These are phyloP conservation scores for Trinorchestia longiramus DNA, from an alignment of 1,140 invertebrate species.

Conservation along the genomic window DNA sequence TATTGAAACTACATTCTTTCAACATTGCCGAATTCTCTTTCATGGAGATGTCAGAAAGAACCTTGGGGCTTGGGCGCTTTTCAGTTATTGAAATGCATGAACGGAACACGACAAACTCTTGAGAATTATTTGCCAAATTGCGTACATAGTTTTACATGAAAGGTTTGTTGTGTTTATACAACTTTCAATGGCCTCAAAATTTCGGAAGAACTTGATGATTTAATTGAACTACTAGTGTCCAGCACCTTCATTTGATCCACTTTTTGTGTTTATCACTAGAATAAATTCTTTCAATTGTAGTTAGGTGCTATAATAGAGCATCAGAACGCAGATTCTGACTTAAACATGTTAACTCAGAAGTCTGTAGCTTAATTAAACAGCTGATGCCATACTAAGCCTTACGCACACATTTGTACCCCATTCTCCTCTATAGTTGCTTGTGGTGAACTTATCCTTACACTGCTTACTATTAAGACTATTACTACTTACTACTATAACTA, in stretches of 20 bases:
- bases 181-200: neutral
- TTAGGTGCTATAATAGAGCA: neutral
- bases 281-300: neutral
- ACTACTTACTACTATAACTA: too few relatives aligned
- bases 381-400: neutral
- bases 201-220: neutral
- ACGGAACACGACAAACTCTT: neutral
- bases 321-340: neutral
- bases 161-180: neutral
- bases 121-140: neutral
- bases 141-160: neutral
- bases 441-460: too few relatives aligned
- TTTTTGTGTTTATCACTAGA: neutral
- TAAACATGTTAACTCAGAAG: neutral
- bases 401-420: neutral
- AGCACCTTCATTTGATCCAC: neutral
- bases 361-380: neutral
- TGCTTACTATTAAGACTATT: too few relatives aligned
- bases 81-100: neutral
- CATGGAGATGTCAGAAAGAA: neutral
- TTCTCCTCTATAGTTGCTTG: too few relatives aligned
- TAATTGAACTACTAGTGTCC: neutral
- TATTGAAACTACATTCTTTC: neutral
- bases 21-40: neutral
- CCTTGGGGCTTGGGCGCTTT: neutral